phyloP scores from a whole-genome alignment of 1,140 invertebrate species.

The Drosophila burlai region DNA sequence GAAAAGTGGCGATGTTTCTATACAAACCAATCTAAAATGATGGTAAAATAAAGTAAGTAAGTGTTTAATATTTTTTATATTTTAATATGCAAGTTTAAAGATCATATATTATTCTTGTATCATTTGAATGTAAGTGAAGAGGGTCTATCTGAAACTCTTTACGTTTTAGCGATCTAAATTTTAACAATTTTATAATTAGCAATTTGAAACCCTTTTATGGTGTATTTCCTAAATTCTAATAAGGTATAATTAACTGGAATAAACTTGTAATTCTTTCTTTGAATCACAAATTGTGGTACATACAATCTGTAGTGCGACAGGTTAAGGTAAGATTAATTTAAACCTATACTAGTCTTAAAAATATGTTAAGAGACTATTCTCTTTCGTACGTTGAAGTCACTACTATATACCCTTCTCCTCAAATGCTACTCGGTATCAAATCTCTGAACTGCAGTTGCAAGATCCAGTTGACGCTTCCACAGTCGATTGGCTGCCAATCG shows the following conservation, averaged over 20 bases:
- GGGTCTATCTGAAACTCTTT: too few species aligned
- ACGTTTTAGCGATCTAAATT: too few species aligned
- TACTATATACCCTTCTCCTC: not conserved
- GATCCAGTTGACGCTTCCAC: constrained; percentile 75
- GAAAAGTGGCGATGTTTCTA: not conserved
- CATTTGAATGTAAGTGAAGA: not conserved
- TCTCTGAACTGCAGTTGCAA: constrained; percentile 50
- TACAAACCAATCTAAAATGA: not conserved
- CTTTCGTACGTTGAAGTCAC: not conserved
- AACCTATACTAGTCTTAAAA: not conserved
- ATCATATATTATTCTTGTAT: not conserved
- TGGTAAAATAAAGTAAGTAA: not conserved
- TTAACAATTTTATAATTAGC: too few species aligned
- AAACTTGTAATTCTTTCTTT: not conserved
- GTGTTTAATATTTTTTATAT: not conserved
- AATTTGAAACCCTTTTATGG: too few species aligned
- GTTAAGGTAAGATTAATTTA: not conserved
- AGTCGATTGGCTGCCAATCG: constrained; percentile 76
- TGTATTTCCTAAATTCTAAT: too few species aligned
- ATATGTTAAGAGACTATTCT: too few species aligned
- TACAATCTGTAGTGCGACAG: not conserved
- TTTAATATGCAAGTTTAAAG: not conserved
- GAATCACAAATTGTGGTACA: not conserved
- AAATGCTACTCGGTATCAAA: not conserved
- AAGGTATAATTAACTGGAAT: too few species aligned